Base-by-base conservation (phyloP, 1,140 invertebrate genomes). In the Episyrphus balteatus region DNA sequence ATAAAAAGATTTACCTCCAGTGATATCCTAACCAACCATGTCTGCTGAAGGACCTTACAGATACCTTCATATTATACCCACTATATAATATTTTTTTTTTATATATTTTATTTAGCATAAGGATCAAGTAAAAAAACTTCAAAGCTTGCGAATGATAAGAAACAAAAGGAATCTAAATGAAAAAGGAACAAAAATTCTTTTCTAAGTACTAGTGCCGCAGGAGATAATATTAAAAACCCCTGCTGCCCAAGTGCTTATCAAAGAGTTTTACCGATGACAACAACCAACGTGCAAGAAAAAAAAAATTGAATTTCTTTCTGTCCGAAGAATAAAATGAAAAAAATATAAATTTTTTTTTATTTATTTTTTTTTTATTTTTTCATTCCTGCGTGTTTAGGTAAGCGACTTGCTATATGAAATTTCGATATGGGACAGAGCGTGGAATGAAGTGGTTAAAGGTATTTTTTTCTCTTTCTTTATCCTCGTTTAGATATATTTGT, bases 191-290 rank as follows among this genome's bases (percentile, higher is more conserved):
- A 41, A n/a, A 43, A 18, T 43, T 26, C 65, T 68, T 67, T 64
- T 58, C 66, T 68, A 68, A 68, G 66, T 68, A 68, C 66, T 68
- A 66, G 64, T 68, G 66, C 66, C 66, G 66, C 64, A 68, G 66
- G 66, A 68, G 65, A 66, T 62, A 61, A 58, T 64, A 52, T 54
- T 51, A 59, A 54, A 59, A 57, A 59, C 65, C 57, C 66, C 66
- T 68, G 66, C 65, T 67, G 66, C 66, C 58, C 61, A 64, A 68
- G 66, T 68, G 66, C 66, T 68, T 68, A 67, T 67, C 56, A 67
- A 67, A 63, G 65, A 56, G 64, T 55, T 57, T 48, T 51, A 51
- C 52, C 34, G 12, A 55, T 50, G 32, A 30, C 62, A 55, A 42
- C 56, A 49, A 36, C 12, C 12, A 36, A 36, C 12, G n/a, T n/a